Evolutionary conservation across 2,113 vertebrate species (phyloP).

Genomic region (Alectura lathami): DNA sequence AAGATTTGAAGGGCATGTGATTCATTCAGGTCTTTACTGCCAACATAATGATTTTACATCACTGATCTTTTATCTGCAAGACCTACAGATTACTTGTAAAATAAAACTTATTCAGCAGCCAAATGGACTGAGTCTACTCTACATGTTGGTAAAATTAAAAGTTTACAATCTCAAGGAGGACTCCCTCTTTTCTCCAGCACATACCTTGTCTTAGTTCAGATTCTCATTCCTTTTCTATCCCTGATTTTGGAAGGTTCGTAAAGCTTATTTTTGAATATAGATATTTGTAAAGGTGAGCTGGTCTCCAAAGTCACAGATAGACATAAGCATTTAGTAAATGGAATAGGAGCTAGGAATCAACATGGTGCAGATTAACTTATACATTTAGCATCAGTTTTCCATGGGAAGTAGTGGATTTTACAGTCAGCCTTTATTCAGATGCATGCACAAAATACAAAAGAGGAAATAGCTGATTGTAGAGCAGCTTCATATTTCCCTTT

Average conservation of each 20-base stretch:
- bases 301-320: neutral
- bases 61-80: neutral
- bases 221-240: neutral
- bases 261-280: neutral
- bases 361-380: neutral
- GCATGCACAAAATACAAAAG: neutral
- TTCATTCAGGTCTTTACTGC: neutral
- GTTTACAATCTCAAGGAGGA: fast-evolving
- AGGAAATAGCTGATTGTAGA: neutral
- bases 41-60: neutral
- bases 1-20: neutral
- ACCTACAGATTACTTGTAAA: neutral
- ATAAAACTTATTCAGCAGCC: neutral
- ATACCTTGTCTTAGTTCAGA: neutral
- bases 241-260: neutral
- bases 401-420: neutral
- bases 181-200: neutral
- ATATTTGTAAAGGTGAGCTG: neutral
- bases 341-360: neutral
- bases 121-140: neutral
- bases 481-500: neutral
- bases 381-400: neutral
- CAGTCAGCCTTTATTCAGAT: neutral
- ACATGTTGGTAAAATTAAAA: neutral
- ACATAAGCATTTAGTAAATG: neutral